Conservation (phyloP, 35 echinoderm and acorn worm genomes). For the Chiridota heheva region DNA sequence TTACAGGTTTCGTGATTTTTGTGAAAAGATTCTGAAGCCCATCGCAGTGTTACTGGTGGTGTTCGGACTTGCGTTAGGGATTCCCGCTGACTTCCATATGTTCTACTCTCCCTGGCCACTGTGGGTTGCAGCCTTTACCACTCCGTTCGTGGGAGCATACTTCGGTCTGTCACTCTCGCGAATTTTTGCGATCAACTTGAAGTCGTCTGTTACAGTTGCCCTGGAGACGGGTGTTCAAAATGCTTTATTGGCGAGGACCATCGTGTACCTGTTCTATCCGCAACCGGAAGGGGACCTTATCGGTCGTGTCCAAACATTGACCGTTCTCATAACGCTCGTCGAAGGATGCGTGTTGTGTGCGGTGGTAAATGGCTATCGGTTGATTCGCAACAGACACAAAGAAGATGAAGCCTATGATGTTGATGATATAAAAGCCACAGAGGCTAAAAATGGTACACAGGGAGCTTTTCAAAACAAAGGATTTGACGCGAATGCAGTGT, state of each 20-base stretch:
- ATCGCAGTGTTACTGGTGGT: conserved; percentile 48
- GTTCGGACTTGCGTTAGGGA: conserved; percentile 21
- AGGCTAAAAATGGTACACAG: no score
- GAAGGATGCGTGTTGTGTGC: conserved; percentile 48
- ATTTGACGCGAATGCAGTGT: no score
- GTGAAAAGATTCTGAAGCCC: conserved; percentile 68
- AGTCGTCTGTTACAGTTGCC: conserved; percentile 42
- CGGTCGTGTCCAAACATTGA: conserved; percentile 51
- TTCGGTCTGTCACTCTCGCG: conserved; percentile 48
- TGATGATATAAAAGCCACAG: no score
- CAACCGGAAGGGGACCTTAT: conserved; percentile 78
- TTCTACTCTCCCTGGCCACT: conserved; percentile 47
- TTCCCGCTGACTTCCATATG: conserved; percentile 65
- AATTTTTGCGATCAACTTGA: conserved; percentile 37
- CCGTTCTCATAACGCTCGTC: conserved; percentile 50
- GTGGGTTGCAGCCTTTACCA: conserved; percentile 37
- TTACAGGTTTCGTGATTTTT: conserved; percentile 54
- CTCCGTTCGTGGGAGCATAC: conserved; percentile 45
- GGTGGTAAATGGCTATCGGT: no score
- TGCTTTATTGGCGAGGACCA: conserved; percentile 59
- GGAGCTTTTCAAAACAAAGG: no score
- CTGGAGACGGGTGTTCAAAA: conserved; percentile 81
- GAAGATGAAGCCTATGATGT: no score
- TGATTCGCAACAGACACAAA: no score
- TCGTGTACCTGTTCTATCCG: conserved; percentile 63